Conservation (phyloP, 2,797 vertebrate genomes). For the Glyptemys insculpta region DNA sequence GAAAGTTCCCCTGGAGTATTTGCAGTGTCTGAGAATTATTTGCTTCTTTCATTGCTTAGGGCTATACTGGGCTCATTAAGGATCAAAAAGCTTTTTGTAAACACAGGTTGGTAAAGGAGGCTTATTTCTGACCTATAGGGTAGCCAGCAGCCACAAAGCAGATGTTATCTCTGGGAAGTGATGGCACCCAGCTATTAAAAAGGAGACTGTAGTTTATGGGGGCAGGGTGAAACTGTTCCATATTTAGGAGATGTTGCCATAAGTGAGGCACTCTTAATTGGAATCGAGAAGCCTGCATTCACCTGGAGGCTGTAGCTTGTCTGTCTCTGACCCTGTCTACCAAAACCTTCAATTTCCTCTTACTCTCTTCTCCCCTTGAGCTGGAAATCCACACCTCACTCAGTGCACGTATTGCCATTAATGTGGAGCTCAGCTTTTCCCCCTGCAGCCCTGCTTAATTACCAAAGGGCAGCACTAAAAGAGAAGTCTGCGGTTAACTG, state of each 20-base stretch:
- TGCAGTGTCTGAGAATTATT: slow-evolving; percentile 33
- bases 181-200: slow-evolving; percentile 64
- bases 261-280: neutral
- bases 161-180: slow-evolving; percentile 81
- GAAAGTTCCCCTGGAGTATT: slow-evolving; percentile 1
- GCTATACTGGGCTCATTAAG: slow-evolving; percentile 24
- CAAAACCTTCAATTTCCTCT: slow-evolving; percentile 43
- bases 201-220: slow-evolving; percentile 63
- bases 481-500: neutral
- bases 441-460: neutral
- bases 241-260: neutral
- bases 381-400: neutral
- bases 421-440: neutral
- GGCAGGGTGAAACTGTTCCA: neutral
- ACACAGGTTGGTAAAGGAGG: slow-evolving; percentile 41
- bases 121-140: slow-evolving; percentile 78
- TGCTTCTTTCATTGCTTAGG: slow-evolving; percentile 39
- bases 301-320: slow-evolving; percentile 37
- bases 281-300: slow-evolving; percentile 28
- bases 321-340: neutral
- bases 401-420: neutral
- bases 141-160: slow-evolving; percentile 80
- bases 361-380: neutral
- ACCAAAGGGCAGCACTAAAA: neutral
- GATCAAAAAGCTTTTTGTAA: slow-evolving; percentile 58